Base-by-base conservation (phyloP, 2,113 vertebrate species). In the Uropsilus gracilis region DNA sequence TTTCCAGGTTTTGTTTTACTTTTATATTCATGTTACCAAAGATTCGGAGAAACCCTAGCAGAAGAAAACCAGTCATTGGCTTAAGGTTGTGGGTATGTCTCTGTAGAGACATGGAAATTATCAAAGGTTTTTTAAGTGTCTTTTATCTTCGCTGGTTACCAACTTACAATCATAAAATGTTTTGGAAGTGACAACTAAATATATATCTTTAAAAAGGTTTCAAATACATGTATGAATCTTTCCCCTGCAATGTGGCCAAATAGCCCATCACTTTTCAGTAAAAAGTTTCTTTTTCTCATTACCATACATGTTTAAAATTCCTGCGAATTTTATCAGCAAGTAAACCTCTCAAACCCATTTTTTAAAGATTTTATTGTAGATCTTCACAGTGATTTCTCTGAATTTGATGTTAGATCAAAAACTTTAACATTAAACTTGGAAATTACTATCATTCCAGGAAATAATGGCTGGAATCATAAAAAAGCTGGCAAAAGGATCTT, bases 391-490 rank as follows among this genome's bases (percentile, higher is more conserved):
- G 71, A 89, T 85, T 93, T 95, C 28, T 95, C 53, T 94, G 44
- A 90, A 76, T 93, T 78, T 91, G 39, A 76, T 92, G 69, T 88
- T 94, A 93, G 37, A 95, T 95, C 55, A 92, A 88, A 92, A 46
- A 81, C 53, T 73, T 81, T 89, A 94, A 89, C 77, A 89, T 95
- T 95, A 84, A 94, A 95, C 28, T 89, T 95, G 78, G 78, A 94
- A 97, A 91, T 84, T 89, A 59, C 73, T 76, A 86, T 75, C 83
- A 72, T 95, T 89, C 46, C 82, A 96, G 92, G 95, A 91, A 97
- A 95, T 93, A 90, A 95, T 86, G 90, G 53, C 69, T 95, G 22
- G 78, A 94, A 87, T 90, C 68, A 90, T 90, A 86, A 76, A 92
- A 82, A 95, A 92, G 26, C 82, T 94, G 86, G 81, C 85, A 30